phyloP scores from a whole-genome alignment of 2,888 invertebrate genomes.

The Pristionchus exspectatus region DNA sequence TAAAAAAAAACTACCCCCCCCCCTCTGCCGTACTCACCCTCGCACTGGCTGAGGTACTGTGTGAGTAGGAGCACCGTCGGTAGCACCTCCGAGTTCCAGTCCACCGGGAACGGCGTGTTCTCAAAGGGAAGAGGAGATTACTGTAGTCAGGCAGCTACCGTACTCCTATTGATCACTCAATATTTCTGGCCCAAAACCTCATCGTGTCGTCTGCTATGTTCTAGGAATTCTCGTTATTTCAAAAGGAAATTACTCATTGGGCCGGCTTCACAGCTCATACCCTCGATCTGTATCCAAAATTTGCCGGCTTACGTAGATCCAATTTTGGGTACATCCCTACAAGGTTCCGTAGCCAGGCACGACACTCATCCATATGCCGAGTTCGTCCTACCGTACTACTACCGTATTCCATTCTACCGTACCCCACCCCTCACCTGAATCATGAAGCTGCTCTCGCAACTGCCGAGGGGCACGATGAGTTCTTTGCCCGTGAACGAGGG shows the following conservation, averaged over 20 bases:
- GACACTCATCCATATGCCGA: too few species aligned
- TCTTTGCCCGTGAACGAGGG: conserved; percentile 37
- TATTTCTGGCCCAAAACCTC: too few species aligned
- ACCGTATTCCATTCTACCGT: background rate
- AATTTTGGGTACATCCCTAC: too few species aligned
- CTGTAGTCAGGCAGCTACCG: background rate
- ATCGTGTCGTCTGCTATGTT: too few species aligned
- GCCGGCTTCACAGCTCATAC: background rate
- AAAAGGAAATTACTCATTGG: too few species aligned
- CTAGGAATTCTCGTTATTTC: too few species aligned
- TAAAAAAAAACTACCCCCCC: background rate
- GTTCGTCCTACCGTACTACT: background rate
- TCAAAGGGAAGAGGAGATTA: conserved; percentile 82
- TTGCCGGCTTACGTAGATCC: too few species aligned
- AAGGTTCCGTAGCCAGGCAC: too few species aligned
- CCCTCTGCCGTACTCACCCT: conserved; percentile 81
- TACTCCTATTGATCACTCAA: background rate
- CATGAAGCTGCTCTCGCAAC: conserved; percentile 54
- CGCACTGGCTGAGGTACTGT: conserved; percentile 90
- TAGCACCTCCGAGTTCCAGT: conserved; percentile 84
- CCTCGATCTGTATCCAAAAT: too few species aligned
- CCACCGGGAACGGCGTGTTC: conserved; percentile 85
- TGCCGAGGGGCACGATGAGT: conserved; percentile 52
- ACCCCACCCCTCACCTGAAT: conserved; percentile 6
- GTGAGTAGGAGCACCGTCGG: conserved; percentile 88